Evolutionary conservation across 64 coral and sea anemone species (phyloP).

Genomic region (Exaiptasia diaphana): DNA sequence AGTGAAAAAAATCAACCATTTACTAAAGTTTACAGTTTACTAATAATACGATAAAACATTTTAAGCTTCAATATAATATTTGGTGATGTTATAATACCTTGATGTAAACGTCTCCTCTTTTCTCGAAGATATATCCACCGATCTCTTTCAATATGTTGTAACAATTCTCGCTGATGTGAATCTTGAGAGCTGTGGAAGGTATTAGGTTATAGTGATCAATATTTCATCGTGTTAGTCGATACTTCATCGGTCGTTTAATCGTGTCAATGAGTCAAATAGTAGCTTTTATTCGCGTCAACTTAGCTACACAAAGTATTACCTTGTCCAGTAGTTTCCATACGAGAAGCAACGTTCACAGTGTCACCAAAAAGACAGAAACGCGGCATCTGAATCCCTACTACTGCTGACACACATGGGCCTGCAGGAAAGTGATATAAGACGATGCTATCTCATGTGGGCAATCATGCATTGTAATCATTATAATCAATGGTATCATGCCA

Average conservation of each 20-base stretch:
- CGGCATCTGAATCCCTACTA: slow-evolving; percentile 61
- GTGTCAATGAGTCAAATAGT: neutral
- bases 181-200: slow-evolving; percentile 67
- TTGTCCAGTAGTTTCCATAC: slow-evolving; percentile 69
- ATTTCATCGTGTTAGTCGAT: too few species aligned
- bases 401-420: slow-evolving; percentile 62
- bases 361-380: slow-evolving; percentile 65
- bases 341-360: slow-evolving; percentile 58
- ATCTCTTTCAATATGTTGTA: slow-evolving; percentile 80
- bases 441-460: too few species aligned
- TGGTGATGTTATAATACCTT: slow-evolving; percentile 62
- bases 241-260: neutral
- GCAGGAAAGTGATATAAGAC: neutral
- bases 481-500: too few species aligned
- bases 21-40: neutral
- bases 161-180: slow-evolving; percentile 86
- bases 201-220: neutral
- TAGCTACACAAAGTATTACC: slow-evolving; percentile 20
- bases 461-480: too few species aligned
- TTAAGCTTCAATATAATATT: neutral
- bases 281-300: neutral
- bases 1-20: neutral
- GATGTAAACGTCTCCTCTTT: slow-evolving; percentile 78
- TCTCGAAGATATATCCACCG: slow-evolving; percentile 71
- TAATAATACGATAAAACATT: neutral